Base-by-base conservation (phyloP, 2,113 vertebrate species). In the Chunga burmeisteri region DNA sequence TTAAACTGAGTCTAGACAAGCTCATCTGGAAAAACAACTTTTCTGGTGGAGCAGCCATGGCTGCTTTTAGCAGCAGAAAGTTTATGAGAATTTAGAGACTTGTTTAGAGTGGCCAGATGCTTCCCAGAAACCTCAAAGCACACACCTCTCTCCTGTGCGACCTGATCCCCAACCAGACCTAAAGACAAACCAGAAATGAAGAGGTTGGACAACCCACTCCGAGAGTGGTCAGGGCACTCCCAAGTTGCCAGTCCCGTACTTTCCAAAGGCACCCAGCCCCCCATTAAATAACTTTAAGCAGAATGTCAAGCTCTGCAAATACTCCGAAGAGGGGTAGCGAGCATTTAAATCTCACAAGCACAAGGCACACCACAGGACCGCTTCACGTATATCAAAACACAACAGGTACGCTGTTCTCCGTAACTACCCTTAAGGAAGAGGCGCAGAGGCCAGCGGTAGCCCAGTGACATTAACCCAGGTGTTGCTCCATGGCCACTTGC, bases 401-500 rank as follows among this genome's bases (percentile, higher is more conserved):
- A 4, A 11, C 49, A 3, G 20, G 61, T 17, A 44, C 8, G 0
- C 30, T 36, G 16, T 18, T 5, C 7, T 5, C 65, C 27, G 0
- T 3, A 26, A 6, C 7, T 6, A 44, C 42, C 66, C 19, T 25
- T 7, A 16, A 22, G 27, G 46, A 36, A 40, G n/a, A 3, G 65
- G 17, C 3, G 0, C 9, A 23, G 73, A 46, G 7, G 13, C 89
- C 50, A 50, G 15, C 27, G 9, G 2, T 27, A n/a, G 34, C 59
- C 68, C 26, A 5, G 42, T 8, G 44, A 16, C 38, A 9, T 9
- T 7, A 16, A 4, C 25, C 34, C 74, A 9, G 13, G 67, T 2
- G 2, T 4, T 25, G 66, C 11, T 70, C 82, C 46, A 1, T 0
- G 1, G 9, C n/a, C 15, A 5, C 1, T 7, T 3, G 6, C 22